Evolutionary conservation across 1,140 invertebrate species (phyloP).

Genomic region (Onthophagus taurus): DNA sequence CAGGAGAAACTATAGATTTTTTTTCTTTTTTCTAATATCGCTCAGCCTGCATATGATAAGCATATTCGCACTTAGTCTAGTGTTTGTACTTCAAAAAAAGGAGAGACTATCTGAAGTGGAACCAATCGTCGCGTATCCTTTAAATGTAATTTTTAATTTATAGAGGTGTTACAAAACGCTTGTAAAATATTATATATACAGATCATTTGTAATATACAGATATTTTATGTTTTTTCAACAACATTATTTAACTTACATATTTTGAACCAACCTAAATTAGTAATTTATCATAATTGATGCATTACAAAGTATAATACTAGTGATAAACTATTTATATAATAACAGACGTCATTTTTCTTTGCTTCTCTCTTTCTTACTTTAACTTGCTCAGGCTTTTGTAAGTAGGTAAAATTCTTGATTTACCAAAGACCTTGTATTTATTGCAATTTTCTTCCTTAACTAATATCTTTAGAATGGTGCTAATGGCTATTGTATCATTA

Average conservation of each 20-base stretch:
- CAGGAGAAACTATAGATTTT: conserved; percentile 94
- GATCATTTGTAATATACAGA: no score
- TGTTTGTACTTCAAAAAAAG: conserved; percentile 82
- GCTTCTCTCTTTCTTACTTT: no score
- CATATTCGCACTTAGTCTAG: conserved; percentile 87
- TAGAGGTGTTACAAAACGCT: no score
- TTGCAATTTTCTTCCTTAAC: conserved; percentile 42
- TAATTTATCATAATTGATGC: no score
- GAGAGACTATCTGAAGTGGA: conserved; percentile 67
- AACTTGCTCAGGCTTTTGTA: no score
- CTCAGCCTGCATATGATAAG: conserved; percentile 94
- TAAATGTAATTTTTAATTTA: conserved; percentile 33
- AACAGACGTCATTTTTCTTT: no score
- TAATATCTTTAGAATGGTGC: conserved; percentile 62
- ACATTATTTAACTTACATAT: no score
- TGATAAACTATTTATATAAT: no score
- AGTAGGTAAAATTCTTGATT: background rate
- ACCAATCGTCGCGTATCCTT: conserved; percentile 90
- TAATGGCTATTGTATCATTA: conserved; percentile 85
- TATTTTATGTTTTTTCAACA: no score
- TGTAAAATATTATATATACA: no score
- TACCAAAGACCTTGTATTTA: background rate
- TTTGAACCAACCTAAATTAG: no score
- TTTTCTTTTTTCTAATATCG: conserved; percentile 96
- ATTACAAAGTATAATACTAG: no score